A percentile compares a stretch with the other conserved stretches of the same genome.
phyloP scores from a whole-genome alignment of 2,797 vertebrate genomes.

The Yasuhikotakia modesta region DNA sequence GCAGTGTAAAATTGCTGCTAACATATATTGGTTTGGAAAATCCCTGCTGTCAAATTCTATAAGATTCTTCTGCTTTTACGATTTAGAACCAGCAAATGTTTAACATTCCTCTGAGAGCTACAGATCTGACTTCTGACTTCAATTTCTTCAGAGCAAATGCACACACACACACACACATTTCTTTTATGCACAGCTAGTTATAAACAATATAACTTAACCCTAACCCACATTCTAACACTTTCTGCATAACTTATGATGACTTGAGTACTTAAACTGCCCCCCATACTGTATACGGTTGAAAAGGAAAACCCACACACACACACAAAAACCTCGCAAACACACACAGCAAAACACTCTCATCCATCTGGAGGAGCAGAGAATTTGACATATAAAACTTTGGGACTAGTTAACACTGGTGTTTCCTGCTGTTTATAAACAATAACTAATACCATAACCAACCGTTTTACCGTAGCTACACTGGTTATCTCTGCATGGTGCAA shows the following conservation, averaged over 20 bases:
- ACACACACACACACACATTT: constrained; percentile 9
- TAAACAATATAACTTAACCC: too few relatives aligned
- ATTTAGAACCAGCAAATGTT: constrained; percentile 64
- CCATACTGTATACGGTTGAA: too few relatives aligned
- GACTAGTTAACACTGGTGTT: background rate
- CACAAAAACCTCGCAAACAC: background rate
- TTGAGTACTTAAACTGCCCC: too few relatives aligned
- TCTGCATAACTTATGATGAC: too few relatives aligned
- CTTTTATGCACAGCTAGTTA: too few relatives aligned
- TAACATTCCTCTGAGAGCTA: constrained; percentile 66
- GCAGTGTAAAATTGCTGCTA: constrained; percentile 24
- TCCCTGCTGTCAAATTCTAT: constrained; percentile 61
- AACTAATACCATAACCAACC: too few relatives aligned
- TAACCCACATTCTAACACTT: too few relatives aligned
- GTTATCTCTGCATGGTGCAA: background rate
- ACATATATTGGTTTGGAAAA: constrained; percentile 49
- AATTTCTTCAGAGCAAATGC: constrained; percentile 27
- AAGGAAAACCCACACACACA: background rate
- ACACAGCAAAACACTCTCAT: background rate
- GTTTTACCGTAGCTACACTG: background rate
- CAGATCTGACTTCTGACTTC: constrained; percentile 70
- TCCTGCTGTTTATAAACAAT: background rate
- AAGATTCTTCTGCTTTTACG: constrained; percentile 50
- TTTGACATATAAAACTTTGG: background rate
- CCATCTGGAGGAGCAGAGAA: constrained; percentile 19